These are phyloP conservation scores for Phania funesta DNA, from an alignment of 2,888 invertebrate species.

Conservation along the genomic window DNA sequence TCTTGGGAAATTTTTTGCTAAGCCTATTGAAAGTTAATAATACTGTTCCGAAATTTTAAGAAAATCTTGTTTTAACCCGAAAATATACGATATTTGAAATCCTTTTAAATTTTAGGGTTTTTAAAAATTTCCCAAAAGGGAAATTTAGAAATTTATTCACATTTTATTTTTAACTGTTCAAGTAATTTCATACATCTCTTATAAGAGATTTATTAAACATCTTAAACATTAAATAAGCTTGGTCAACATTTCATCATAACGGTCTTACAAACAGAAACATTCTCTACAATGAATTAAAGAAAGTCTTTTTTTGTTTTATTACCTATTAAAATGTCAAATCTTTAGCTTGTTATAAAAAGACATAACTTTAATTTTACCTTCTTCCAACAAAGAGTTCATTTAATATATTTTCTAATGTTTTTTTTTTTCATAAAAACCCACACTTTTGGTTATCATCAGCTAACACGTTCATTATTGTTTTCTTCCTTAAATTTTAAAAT, in stretches of 20 bases:
- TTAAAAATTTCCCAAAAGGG: background rate
- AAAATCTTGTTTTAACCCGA: background rate
- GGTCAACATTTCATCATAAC: too few relatives aligned
- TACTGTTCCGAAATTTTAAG: background rate
- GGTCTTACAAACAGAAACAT: too few relatives aligned
- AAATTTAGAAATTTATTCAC: background rate
- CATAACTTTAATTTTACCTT: conserved; percentile 48
- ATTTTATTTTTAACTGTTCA: too few relatives aligned
- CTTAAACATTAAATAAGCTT: too few relatives aligned
- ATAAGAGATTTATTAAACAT: too few relatives aligned
- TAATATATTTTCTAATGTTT: conserved; percentile 17
- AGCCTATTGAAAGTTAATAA: background rate
- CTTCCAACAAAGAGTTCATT: background rate
- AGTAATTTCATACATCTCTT: too few relatives aligned
- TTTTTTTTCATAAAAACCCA: conserved; percentile 29
- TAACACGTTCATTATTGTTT: conserved; percentile 6
- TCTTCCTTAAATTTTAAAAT: conserved; percentile 30
- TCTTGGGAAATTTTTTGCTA: conserved; percentile 6
- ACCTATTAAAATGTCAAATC: too few relatives aligned
- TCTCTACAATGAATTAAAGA: background rate
- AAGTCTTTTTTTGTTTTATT: background rate
- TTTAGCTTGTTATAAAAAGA: conserved; percentile 11
- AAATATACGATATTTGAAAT: background rate
- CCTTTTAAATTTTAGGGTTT: background rate
- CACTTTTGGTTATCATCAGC: conserved; percentile 23